These are phyloP conservation scores for Drosophila histrio DNA, from an alignment of 2,888 invertebrate species.

Conservation along the genomic window DNA sequence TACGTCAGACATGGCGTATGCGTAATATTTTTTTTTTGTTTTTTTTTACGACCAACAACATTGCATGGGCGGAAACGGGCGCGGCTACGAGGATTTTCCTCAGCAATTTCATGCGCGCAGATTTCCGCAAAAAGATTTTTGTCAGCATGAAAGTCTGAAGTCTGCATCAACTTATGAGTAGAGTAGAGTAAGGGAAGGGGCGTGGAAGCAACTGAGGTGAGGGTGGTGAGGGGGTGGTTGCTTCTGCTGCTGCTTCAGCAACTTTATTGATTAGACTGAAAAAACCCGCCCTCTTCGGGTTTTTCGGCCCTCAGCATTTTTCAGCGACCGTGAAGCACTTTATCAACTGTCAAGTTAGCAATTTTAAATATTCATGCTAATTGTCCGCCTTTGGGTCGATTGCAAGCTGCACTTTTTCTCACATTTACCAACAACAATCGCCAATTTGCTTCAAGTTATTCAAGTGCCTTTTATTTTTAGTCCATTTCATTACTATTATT, in stretches of 20 bases:
- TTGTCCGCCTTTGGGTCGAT: constrained; percentile 54
- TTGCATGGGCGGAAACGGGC: neutral
- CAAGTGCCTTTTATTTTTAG: neutral
- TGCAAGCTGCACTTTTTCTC: constrained; percentile 35
- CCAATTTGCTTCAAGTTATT: neutral
- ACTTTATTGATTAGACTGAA: constrained; percentile 57
- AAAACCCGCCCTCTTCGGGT: constrained; percentile 4
- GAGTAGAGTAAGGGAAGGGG: neutral
- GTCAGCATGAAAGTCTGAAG: constrained; percentile 59
- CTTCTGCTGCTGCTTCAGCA: constrained; percentile 49
- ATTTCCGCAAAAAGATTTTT: constrained; percentile 58
- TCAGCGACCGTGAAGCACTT: constrained; percentile 41
- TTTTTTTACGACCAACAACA: constrained; percentile 58
- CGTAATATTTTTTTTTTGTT: constrained; percentile 66
- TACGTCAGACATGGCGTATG: constrained; percentile 61
- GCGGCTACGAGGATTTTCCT: constrained; percentile 12
- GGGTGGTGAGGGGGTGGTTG: neutral
- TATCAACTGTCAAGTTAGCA: constrained; percentile 57
- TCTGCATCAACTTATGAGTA: constrained; percentile 53
- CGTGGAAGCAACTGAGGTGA: neutral
- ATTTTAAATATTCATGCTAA: constrained; percentile 75
- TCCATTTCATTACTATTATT: neutral
- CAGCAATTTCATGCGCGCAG: constrained; percentile 45
- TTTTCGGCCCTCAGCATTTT: constrained; percentile 27
- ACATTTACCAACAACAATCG: neutral